Evolutionary conservation across 2,797 vertebrate genomes (phyloP), one percentile per base, ranked within the genome.

Genomic region (Pteronotus mesoamericanus): DNA sequence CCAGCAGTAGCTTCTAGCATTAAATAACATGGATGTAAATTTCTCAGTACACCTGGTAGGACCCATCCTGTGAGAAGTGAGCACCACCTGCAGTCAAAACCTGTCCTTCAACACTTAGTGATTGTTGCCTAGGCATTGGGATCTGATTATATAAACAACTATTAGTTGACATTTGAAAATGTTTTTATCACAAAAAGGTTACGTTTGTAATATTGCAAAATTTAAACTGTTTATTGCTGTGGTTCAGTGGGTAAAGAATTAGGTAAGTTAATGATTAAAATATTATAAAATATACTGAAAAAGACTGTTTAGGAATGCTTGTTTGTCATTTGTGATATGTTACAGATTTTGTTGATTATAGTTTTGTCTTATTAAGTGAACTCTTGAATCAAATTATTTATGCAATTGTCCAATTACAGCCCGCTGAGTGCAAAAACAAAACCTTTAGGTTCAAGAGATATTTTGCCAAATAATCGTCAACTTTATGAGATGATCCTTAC

Each of bases 391-490:
- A 96, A 91, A 66, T 88, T 10, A 77, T 10, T 85, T 88, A 21
- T 66, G 44, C 48, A 39, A 8, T 94, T 94, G 44, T 94, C 95
- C 96, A 86, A 87, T 96, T 98, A 87, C 97, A 99, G 99, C 83
- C 99, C 99, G 11, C 88, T 99, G 90, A 99, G 98, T 98, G 98
- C 99, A 80, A 99, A 99, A 98, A 99, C 99, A 92, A 99, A 99
- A 98, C 99, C 99, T 48, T 98, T 99, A 96, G 99, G 99, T 96
- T 86, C 97, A 96, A 99, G 99, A 97, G 99, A 99, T 91, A 97
- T 99, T 97, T 98, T 99, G 93, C 99, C 99, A 92, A 99, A 99
- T 98, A 99, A 99, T 98, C 99, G 99, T 91, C 99, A 99, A 94
- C 98, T 99, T 19, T 99, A 99, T 79, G 99, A 99, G 98, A 99